These are phyloP conservation scores for Vanacampus margaritifer DNA, from an alignment of 2,113 vertebrate genomes.

Conservation along the genomic window DNA sequence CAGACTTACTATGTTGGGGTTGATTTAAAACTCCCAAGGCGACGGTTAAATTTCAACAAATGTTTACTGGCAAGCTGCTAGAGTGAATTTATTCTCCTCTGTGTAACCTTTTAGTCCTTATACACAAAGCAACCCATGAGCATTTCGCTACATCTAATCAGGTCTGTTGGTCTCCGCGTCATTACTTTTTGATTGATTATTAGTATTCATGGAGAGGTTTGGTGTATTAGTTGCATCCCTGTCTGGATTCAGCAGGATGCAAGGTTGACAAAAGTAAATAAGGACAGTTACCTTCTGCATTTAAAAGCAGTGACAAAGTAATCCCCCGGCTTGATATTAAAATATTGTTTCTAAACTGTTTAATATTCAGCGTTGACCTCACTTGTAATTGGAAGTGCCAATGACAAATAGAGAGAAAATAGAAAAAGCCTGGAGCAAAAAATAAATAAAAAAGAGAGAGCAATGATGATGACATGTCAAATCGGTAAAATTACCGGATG, in stretches of 20 bases:
- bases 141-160: constrained; percentile 33
- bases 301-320: background rate
- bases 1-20: constrained; percentile 1
- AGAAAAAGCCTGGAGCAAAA: constrained; percentile 9
- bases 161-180: background rate
- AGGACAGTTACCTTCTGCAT: background rate
- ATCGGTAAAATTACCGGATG: too few relatives aligned
- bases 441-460: too few relatives aligned
- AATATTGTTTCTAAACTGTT: background rate
- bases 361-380: background rate
- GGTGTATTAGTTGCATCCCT: background rate
- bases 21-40: constrained; percentile 50
- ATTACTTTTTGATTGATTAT: constrained; percentile 1
- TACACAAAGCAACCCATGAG: constrained; percentile 23
- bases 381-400: background rate
- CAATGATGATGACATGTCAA: too few relatives aligned
- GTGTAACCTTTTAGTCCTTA: constrained; percentile 20
- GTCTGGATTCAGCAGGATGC: background rate
- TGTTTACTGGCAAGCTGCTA: constrained; percentile 31
- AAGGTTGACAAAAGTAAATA: background rate
- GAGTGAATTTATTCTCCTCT: constrained; percentile 23
- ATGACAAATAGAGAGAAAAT: constrained; percentile 3
- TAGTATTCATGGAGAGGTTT: background rate
- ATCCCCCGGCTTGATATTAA: background rate
- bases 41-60: constrained; percentile 47